A percentile compares a stretch with the other conserved stretches of the same genome.
These are phyloP conservation scores for Hypomesus transpacificus DNA, from an alignment of 2,113 vertebrate genomes.

Conservation along the genomic window DNA sequence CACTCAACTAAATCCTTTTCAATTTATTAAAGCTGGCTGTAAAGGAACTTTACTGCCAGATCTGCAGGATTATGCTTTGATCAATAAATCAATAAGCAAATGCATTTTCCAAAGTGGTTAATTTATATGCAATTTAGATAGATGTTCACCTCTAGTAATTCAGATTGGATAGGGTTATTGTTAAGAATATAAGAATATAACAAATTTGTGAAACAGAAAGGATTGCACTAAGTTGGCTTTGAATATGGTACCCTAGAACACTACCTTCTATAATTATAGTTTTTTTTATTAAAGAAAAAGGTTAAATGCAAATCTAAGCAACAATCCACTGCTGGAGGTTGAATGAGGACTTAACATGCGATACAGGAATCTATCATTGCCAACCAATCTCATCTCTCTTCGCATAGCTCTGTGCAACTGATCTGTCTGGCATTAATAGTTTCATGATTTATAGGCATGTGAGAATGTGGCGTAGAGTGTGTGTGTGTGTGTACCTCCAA, in stretches of 20 bases:
- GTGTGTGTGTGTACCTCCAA: constrained; percentile 60
- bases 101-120: constrained; percentile 31
- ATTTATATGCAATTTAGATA: constrained; percentile 28
- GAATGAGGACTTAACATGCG: constrained; percentile 46
- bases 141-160: too few relatives aligned
- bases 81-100: constrained; percentile 47
- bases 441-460: constrained; percentile 75
- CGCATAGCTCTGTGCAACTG: constrained; percentile 53
- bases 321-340: constrained; percentile 3
- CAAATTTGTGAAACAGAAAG: too few relatives aligned
- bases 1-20: too few relatives aligned
- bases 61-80: too few relatives aligned
- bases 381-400: constrained; percentile 62
- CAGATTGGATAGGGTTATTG: too few relatives aligned
- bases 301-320: constrained; percentile 61
- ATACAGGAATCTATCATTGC: constrained; percentile 59
- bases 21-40: too few relatives aligned
- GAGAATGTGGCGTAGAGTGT: constrained; percentile 27
- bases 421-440: constrained; percentile 76
- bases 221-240: too few relatives aligned
- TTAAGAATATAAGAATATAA: too few relatives aligned
- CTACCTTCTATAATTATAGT: constrained; percentile 9
- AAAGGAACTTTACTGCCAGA: too few relatives aligned
- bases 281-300: constrained; percentile 22
- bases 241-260: background rate